Conservation (phyloP, 2,888 invertebrate species). For the Apotomis capreana region DNA sequence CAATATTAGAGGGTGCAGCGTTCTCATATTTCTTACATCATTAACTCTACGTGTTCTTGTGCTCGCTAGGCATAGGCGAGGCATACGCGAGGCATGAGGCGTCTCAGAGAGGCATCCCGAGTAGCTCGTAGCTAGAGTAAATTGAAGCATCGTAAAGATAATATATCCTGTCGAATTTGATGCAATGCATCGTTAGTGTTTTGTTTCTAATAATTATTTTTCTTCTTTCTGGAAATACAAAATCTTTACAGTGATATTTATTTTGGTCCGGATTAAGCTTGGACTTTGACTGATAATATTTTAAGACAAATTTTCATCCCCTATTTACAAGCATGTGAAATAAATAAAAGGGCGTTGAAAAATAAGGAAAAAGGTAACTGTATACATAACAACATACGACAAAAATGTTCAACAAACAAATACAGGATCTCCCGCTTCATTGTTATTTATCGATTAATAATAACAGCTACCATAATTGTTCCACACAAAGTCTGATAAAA, state of each 20-base stretch:
- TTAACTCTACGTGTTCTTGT: conserved; percentile 60
- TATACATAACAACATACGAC: too few relatives aligned
- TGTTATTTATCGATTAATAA: conserved; percentile 18
- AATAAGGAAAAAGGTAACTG: too few relatives aligned
- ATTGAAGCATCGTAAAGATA: background rate
- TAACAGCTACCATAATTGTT: conserved; percentile 29
- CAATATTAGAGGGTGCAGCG: conserved; percentile 56
- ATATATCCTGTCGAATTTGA: conserved; percentile 11
- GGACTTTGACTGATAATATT: too few relatives aligned
- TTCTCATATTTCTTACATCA: conserved; percentile 76
- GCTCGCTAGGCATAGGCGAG: conserved; percentile 25
- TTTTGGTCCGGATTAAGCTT: too few relatives aligned
- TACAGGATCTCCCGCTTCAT: background rate
- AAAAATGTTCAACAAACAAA: background rate
- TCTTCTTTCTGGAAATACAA: background rate
- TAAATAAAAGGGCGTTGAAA: too few relatives aligned
- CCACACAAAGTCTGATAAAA: conserved; percentile 23
- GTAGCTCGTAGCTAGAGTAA: conserved; percentile 1
- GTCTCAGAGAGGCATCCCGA: background rate
- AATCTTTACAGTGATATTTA: too few relatives aligned
- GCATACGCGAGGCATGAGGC: background rate
- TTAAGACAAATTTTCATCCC: too few relatives aligned
- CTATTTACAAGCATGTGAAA: too few relatives aligned
- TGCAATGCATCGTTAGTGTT: conserved; percentile 8
- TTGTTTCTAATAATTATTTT: conserved; percentile 1